Evolutionary conservation across 2,888 invertebrate species (phyloP), one percentile per base, ranked within the genome.

Genomic region (Xylophagus ater): DNA sequence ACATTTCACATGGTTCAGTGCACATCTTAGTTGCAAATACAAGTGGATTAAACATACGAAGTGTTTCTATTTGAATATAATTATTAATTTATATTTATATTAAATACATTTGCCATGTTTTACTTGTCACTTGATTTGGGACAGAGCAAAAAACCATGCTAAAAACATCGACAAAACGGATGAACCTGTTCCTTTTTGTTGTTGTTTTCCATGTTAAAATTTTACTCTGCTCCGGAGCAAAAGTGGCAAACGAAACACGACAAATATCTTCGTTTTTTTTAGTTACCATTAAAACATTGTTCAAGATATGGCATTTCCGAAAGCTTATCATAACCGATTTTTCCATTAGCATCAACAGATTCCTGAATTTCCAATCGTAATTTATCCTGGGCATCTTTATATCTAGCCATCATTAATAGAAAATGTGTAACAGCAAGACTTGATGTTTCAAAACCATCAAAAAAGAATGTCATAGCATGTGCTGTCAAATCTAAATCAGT

Each of bases 391-490:
- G 41, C 45, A 3, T 49, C 23, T 17, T 43, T 35, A 40, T 60
- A 40, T 2, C 54, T 50, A 1, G 54, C 59, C 7, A 63, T 40
- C 51, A 56, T 45, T 31, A 58, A 35, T 4, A 64, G 40, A 3
- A 52, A 43, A 41, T 56, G 56, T 0, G 56, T 39, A 1, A 65
- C 37, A 0, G 54, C 51, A 0, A 47, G 14, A 13, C 58, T 57
- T 1, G 64, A 56, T 1, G 65, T 62, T 34, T 62, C 60, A n/a
- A 57, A 58, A 2, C 64, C 63, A 45, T 65, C 63, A 7, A 59
- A 21, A 18, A 63, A 47, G 41, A 63, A 62, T 9, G 64, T 60
- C 51, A 62, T 56, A 2, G 56, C 51, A 33, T 57, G 53, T 1
- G 58, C 53, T 0, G 56, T 51, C 23, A 62, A 21, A 0, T 55